These are phyloP conservation scores for Macrosiphum euphorbiae DNA, from an alignment of 2,888 invertebrate genomes.

Conservation along the genomic window DNA sequence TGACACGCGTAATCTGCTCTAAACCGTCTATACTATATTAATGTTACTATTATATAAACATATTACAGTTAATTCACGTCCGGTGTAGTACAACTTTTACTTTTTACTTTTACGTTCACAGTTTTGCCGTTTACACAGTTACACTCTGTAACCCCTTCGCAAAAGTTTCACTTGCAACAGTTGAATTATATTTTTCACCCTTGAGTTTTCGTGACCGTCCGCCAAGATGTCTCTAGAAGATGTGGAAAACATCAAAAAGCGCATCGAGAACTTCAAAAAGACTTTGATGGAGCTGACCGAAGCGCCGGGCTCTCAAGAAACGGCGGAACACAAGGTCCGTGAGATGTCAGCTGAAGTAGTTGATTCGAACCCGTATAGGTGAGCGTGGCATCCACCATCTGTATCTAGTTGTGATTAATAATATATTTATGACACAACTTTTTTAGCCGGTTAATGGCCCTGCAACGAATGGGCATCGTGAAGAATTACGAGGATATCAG, in stretches of 20 bases:
- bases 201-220: background rate
- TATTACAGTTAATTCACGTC: background rate
- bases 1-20: slow-evolving; percentile 35
- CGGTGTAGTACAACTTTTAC: background rate
- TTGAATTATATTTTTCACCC: background rate
- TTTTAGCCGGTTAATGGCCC: slow-evolving; percentile 95
- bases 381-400: slow-evolving; percentile 66
- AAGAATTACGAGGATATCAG: slow-evolving; percentile 96
- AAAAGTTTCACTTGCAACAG: background rate
- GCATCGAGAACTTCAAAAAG: slow-evolving; percentile 64
- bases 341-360: slow-evolving; percentile 96
- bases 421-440: background rate
- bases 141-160: background rate
- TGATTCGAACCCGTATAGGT: slow-evolving; percentile 99
- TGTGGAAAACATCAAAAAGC: slow-evolving; percentile 58
- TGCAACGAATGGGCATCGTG: slow-evolving; percentile 99
- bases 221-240: slow-evolving; percentile 50
- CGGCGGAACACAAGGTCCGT: slow-evolving; percentile 69
- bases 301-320: background rate
- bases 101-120: background rate
- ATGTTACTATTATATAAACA: background rate
- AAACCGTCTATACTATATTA: background rate
- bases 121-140: background rate
- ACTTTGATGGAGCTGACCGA: slow-evolving; percentile 52
- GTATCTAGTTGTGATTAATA: background rate